phyloP scores from a whole-genome alignment of 2,113 vertebrate genomes.

The Aix galericulata region DNA sequence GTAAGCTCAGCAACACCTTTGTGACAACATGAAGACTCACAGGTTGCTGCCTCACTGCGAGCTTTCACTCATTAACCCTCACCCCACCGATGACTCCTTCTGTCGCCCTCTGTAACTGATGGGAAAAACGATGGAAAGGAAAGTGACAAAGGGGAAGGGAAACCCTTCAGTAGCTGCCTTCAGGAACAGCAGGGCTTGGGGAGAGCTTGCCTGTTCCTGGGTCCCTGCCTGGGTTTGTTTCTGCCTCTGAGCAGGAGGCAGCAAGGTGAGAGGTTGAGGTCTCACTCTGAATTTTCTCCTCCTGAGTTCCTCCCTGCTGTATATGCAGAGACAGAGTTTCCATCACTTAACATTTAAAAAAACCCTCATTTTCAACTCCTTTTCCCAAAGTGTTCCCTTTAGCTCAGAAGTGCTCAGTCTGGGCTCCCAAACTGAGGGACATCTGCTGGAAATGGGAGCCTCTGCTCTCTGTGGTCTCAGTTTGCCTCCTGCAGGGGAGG shows the following conservation, averaged over 20 bases:
- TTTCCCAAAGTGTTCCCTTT: background rate
- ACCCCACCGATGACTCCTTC: background rate
- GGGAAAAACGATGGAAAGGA: background rate
- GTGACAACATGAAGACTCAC: conserved; percentile 29
- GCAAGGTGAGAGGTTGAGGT: background rate
- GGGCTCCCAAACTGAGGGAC: background rate
- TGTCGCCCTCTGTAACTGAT: background rate
- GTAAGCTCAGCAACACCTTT: conserved; percentile 44
- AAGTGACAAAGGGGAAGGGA: background rate
- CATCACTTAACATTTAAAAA: background rate
- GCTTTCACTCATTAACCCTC: background rate
- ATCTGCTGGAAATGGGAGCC: background rate
- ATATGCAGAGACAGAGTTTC: background rate
- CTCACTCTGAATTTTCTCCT: background rate
- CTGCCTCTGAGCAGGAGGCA: background rate
- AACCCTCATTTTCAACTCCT: fast-evolving
- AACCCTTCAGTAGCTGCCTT: background rate
- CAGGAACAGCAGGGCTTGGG: background rate
- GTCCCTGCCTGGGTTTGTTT: background rate
- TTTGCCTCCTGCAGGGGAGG: background rate
- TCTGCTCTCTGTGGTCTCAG: background rate
- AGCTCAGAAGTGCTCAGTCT: background rate
- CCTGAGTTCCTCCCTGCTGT: background rate
- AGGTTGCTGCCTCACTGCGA: background rate
- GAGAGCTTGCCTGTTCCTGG: background rate